phyloP scores from a whole-genome alignment of 2,113 vertebrate genomes.

The Cnemophilus loriae region DNA sequence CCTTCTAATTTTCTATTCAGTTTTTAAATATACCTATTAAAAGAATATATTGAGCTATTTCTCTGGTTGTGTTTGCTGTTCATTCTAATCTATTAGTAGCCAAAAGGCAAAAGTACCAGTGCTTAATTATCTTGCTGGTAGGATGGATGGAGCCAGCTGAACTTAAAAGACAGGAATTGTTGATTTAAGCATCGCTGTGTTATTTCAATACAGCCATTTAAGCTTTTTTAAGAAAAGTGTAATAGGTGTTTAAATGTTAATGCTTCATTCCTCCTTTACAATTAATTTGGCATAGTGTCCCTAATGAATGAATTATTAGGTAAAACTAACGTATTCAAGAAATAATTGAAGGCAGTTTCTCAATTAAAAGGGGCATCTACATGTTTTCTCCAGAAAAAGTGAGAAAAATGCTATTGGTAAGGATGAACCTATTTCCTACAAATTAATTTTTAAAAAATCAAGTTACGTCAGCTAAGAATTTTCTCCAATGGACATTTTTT shows the following conservation, averaged over 20 bases:
- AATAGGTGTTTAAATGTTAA: conserved; percentile 4
- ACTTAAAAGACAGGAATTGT: not conserved
- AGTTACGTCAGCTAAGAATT: not conserved
- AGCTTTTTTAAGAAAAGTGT: not conserved
- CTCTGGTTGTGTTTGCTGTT: not conserved
- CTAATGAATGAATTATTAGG: not conserved
- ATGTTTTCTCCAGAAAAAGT: not conserved
- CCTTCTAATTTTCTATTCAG: not conserved
- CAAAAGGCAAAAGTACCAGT: not conserved
- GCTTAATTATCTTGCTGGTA: not conserved
- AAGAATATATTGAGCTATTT: not conserved
- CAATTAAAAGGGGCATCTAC: not conserved
- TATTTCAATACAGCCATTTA: not conserved
- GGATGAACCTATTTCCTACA: not conserved
- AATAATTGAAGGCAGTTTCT: not conserved
- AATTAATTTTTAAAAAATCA: not conserved
- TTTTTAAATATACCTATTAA: not conserved
- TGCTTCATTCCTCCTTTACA: not conserved
- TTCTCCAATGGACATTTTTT: not conserved
- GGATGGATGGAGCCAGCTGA: not conserved
- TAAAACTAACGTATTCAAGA: not conserved
- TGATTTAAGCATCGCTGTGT: not conserved
- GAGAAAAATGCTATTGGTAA: not conserved
- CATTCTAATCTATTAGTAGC: not conserved
- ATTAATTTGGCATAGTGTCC: not conserved